These are phyloP conservation scores for Chloroceryle amazona DNA, from an alignment of 2,797 vertebrate species.

Conservation along the genomic window DNA sequence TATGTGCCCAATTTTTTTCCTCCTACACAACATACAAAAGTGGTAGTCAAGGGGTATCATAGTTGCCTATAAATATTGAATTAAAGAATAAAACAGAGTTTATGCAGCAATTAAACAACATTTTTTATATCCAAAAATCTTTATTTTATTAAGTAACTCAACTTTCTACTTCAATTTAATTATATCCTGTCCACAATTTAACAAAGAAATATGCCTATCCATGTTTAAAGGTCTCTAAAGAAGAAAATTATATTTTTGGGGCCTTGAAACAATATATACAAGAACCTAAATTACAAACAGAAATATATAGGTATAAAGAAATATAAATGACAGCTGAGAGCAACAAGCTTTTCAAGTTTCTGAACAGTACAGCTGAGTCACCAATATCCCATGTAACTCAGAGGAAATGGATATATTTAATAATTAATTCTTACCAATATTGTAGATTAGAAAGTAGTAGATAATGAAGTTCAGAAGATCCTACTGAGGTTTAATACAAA, in stretches of 20 bases:
- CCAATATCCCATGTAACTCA: neutral
- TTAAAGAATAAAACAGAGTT: neutral
- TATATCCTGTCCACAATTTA: neutral
- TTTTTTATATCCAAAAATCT: neutral
- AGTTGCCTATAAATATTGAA: neutral
- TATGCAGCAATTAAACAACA: neutral
- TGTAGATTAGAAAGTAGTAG: neutral
- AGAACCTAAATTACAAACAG: neutral
- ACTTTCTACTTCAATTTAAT: neutral
- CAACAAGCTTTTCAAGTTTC: neutral
- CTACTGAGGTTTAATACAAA: neutral
- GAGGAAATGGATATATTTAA: neutral
- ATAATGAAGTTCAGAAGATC: conserved; percentile 47
- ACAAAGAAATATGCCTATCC: neutral
- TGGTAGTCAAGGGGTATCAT: neutral
- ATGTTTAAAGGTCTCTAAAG: neutral
- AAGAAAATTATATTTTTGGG: neutral
- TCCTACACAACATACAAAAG: neutral
- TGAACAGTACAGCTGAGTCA: neutral
- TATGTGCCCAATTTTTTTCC: neutral
- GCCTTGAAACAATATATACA: neutral
- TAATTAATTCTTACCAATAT: neutral
- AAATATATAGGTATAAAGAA: neutral
- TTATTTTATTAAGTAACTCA: neutral
- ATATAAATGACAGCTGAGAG: neutral